Evolutionary conservation across 1,140 invertebrate genomes (phyloP).

Genomic region (Psix sp.): DNA sequence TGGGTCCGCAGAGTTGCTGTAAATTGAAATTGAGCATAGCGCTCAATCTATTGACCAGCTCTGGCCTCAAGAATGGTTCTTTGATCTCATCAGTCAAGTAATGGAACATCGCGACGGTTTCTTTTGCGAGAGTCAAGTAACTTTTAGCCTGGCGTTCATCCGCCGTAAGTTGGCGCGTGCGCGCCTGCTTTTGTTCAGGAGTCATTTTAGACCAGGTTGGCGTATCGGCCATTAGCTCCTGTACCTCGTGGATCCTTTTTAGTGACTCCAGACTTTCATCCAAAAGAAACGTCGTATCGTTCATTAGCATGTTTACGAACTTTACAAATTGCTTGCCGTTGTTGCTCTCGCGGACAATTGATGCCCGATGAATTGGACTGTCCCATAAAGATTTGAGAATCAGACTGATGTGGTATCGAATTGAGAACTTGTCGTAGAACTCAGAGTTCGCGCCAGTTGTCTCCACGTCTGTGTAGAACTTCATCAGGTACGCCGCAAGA

Average conservation of each 20-base stretch:
- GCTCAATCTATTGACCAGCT: conserved; percentile 93
- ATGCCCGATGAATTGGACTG: conserved; percentile 81
- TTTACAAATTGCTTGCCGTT: conserved; percentile 96
- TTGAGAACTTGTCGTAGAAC: conserved; percentile 99
- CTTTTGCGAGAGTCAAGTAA: conserved; percentile 94
- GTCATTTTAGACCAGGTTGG: conserved; percentile 82
- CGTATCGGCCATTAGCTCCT: conserved; percentile 88
- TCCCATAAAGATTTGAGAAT: conserved; percentile 95
- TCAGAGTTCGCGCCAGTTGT: conserved; percentile 97
- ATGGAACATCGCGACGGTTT: conserved; percentile 99
- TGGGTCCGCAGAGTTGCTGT: conserved; percentile 96
- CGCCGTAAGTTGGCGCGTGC: conserved; percentile 87
- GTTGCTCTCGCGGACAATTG: conserved; percentile 88
- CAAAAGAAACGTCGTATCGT: conserved; percentile 97
- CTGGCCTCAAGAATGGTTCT: conserved; percentile 94
- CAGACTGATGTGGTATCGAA: conserved; percentile 97
- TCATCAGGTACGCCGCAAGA: conserved; percentile 94
- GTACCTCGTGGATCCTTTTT: conserved; percentile 96
- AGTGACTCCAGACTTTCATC: conserved; percentile 97
- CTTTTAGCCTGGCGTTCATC: conserved; percentile 97
- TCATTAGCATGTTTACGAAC: conserved; percentile 99
- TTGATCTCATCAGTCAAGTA: conserved; percentile 96
- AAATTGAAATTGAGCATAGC: conserved; percentile 99
- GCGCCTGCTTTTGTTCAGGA: conserved; percentile 85
- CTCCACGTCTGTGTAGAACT: conserved; percentile 99